Conservation (phyloP, 2,113 vertebrate genomes). For the Nymphicus hollandicus region DNA sequence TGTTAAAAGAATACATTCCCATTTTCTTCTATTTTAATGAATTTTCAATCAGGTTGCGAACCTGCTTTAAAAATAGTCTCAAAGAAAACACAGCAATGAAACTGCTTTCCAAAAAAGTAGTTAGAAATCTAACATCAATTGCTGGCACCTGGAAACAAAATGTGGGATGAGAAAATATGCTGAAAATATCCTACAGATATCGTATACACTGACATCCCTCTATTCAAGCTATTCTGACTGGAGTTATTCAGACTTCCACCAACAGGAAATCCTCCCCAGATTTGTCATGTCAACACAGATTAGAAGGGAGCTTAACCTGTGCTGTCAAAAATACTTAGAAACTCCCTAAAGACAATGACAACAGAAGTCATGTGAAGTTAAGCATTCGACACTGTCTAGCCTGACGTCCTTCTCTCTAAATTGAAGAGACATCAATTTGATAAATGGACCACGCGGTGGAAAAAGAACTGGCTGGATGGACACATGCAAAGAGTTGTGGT, state of each 20-base stretch:
- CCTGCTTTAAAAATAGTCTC: not conserved
- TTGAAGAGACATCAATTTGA: not conserved
- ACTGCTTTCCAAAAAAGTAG: not conserved
- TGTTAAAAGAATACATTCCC: not conserved
- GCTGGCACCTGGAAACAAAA: not conserved
- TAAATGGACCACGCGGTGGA: not conserved
- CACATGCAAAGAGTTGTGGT: not conserved
- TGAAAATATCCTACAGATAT: not conserved
- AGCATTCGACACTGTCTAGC: not conserved
- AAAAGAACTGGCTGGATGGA: not conserved
- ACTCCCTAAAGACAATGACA: not conserved
- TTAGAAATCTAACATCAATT: not conserved
- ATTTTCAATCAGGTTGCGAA: not conserved
- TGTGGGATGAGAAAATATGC: not conserved
- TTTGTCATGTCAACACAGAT: not conserved
- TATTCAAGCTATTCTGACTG: not conserved
- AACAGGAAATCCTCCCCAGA: not conserved
- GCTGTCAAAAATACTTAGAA: constrained; percentile 23
- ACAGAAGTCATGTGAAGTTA: not conserved
- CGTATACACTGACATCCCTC: not conserved
- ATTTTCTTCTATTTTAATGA: constrained; percentile 1
- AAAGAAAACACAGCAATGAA: not conserved
- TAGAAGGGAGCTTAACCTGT: not conserved
- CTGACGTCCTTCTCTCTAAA: not conserved
- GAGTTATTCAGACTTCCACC: not conserved